Conservation (phyloP, 2,113 vertebrate species). For the Neopipo cinnamomea region DNA sequence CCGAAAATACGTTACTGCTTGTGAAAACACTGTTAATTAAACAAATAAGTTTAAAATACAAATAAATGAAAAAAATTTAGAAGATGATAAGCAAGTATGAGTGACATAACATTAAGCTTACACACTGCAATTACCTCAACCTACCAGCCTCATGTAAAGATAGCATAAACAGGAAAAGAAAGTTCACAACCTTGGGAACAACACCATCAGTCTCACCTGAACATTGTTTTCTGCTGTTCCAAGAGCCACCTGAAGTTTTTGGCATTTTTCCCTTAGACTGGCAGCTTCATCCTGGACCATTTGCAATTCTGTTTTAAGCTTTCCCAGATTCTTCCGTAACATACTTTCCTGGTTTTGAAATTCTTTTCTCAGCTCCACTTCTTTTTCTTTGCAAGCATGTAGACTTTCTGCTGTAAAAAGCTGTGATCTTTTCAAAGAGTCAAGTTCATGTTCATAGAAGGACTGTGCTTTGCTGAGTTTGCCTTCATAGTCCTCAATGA, state of each 20-base stretch:
- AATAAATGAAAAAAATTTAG: not conserved
- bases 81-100: not conserved
- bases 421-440: slow-evolving; percentile 95
- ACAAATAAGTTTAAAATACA: not conserved
- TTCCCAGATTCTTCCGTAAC: slow-evolving; percentile 88
- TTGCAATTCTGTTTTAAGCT: slow-evolving; percentile 84
- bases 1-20: not conserved
- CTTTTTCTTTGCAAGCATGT: slow-evolving; percentile 93
- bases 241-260: slow-evolving; percentile 88
- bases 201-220: slow-evolving; percentile 77
- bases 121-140: not conserved
- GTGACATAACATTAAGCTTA: not conserved
- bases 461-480: slow-evolving; percentile 95
- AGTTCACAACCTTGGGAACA: not conserved
- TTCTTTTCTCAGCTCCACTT: slow-evolving; percentile 90
- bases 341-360: slow-evolving; percentile 93
- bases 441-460: slow-evolving; percentile 94
- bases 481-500: slow-evolving; percentile 94
- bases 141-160: not conserved
- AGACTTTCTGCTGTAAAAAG: slow-evolving; percentile 94
- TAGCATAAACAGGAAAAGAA: not conserved
- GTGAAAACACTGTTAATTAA: not conserved
- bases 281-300: slow-evolving; percentile 90
- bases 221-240: slow-evolving; percentile 80
- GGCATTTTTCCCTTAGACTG: slow-evolving; percentile 87